These are phyloP conservation scores for Scaptodrosophila latifasciaeformis DNA, from an alignment of 2,888 invertebrate genomes.

Conservation along the genomic window DNA sequence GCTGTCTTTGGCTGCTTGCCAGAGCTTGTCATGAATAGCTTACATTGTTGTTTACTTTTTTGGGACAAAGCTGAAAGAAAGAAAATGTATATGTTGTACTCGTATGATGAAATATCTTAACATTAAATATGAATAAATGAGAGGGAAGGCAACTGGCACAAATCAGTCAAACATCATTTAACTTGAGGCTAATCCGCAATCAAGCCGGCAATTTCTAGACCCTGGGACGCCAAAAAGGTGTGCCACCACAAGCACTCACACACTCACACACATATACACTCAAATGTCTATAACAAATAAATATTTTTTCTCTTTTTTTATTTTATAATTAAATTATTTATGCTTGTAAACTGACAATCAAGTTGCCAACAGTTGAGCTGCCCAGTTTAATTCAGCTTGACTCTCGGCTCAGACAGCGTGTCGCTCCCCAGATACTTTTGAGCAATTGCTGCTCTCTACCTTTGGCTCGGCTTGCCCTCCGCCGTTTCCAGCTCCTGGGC, in stretches of 20 bases:
- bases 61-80: no score
- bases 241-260: conserved; percentile 37
- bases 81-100: no score
- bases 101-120: neutral
- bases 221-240: conserved; percentile 51
- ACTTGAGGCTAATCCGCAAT: conserved; percentile 61
- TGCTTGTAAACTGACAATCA: conserved; percentile 18
- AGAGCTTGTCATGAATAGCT: neutral
- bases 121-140: neutral
- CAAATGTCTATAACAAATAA: conserved; percentile 39
- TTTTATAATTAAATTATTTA: conserved; percentile 54
- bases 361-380: conserved; percentile 26
- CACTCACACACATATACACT: conserved; percentile 26
- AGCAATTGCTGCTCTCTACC: conserved; percentile 37
- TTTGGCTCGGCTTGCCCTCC: neutral
- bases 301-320: no score
- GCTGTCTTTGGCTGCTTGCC: neutral
- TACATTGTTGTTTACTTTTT: no score
- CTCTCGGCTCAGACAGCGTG: conserved; percentile 55
- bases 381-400: conserved; percentile 12
- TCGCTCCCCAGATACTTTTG: conserved; percentile 63
- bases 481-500: no score
- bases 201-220: conserved; percentile 54
- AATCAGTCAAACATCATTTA: conserved; percentile 51
- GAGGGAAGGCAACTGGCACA: conserved; percentile 1